phyloP scores from a whole-genome alignment of 2,888 invertebrate genomes.

The Volucella zonaria region DNA sequence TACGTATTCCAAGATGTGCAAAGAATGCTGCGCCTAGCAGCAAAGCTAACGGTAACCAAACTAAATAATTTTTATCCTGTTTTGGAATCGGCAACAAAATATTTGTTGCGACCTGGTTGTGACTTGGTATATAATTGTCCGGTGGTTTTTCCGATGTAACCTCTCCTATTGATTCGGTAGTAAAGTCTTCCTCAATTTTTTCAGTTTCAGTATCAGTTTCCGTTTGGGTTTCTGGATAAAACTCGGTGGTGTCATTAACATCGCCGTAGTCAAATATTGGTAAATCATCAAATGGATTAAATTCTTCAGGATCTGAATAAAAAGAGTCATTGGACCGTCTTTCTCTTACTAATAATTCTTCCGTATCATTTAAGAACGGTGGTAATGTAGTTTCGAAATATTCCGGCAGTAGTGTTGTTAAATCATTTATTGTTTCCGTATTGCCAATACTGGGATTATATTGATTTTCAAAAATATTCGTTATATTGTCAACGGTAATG shows the following conservation, averaged over 20 bases:
- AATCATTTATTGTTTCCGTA: constrained; percentile 40
- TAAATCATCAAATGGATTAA: constrained; percentile 64
- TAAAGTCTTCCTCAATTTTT: constrained; percentile 31
- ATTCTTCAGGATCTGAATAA: constrained; percentile 43
- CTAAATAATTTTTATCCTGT: constrained; percentile 83
- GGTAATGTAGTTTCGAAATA: constrained; percentile 65
- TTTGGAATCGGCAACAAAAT: constrained; percentile 80
- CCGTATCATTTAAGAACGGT: constrained; percentile 3
- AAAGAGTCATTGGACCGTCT: constrained; percentile 57
- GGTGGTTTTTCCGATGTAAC: constrained; percentile 11
- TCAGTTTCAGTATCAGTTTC: constrained; percentile 42
- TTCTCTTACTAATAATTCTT: constrained; percentile 31
- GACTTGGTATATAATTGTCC: constrained; percentile 61
- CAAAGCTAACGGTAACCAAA: constrained; percentile 88
- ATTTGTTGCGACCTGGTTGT: constrained; percentile 75
- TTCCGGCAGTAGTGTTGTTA: constrained; percentile 69
- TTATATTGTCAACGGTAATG: constrained; percentile 80
- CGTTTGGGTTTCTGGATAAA: constrained; percentile 44
- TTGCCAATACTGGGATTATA: constrained; percentile 75
- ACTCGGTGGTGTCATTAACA: constrained; percentile 46
- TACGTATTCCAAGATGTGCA: constrained; percentile 86
- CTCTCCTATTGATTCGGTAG: constrained; percentile 32
- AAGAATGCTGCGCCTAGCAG: constrained; percentile 87
- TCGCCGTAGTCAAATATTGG: constrained; percentile 61
- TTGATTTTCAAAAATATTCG: constrained; percentile 80